Evolutionary conservation across 2,888 invertebrate species (phyloP).

Genomic region (Arctia plantaginis): DNA sequence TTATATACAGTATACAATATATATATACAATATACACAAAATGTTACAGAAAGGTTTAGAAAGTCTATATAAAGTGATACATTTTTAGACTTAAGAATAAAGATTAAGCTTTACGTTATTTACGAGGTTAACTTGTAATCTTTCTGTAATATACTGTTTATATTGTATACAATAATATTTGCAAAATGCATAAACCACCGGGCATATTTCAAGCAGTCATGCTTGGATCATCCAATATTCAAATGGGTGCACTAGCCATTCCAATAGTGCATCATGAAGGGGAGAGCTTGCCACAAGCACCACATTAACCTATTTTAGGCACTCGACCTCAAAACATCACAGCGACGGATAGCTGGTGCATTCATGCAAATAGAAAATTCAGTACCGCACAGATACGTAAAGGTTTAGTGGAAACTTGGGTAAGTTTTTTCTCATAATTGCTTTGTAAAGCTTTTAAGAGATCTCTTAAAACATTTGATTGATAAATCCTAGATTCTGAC

Average conservation of each 20-base stretch:
- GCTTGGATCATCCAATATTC: constrained; percentile 12
- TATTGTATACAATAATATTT: no score
- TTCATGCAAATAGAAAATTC: background rate
- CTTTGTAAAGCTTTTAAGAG: background rate
- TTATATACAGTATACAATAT: no score
- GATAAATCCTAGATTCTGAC: background rate
- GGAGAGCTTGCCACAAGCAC: constrained; percentile 27
- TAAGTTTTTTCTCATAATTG: background rate
- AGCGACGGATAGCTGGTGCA: constrained; percentile 8
- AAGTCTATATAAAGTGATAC: no score
- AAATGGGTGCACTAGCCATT: constrained; percentile 2
- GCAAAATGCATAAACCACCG: background rate
- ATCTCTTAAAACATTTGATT: background rate
- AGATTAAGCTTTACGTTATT: no score
- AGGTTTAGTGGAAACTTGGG: background rate
- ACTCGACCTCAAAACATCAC: constrained; percentile 33
- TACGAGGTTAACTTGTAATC: no score
- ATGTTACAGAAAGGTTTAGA: no score
- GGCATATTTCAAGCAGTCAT: background rate
- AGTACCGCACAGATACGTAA: background rate
- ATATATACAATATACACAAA: no score
- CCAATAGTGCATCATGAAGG: constrained; percentile 7
- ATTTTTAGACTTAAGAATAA: no score
- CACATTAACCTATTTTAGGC: constrained; percentile 49
- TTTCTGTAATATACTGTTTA: no score